phyloP scores from a whole-genome alignment of 2,888 invertebrate genomes.

The Stenichneumon culpator region DNA sequence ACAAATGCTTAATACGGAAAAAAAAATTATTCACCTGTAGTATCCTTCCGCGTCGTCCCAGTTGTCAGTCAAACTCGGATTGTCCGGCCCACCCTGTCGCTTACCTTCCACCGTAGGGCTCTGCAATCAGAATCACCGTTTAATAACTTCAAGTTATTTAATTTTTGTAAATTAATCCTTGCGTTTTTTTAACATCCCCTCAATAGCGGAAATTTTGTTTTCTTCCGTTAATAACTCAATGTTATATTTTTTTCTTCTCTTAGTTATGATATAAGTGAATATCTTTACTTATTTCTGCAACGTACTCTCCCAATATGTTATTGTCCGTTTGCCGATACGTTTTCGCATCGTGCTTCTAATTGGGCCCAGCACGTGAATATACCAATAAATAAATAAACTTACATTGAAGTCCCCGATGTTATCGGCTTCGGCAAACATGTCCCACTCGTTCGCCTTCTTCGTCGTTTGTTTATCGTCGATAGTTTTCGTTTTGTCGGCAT shows the following conservation, averaged over 20 bases:
- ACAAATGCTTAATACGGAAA: not conserved
- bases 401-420: constrained; percentile 92
- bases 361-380: not conserved
- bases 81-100: constrained; percentile 89
- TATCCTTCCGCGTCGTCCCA: constrained; percentile 99
- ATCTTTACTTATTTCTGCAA: no score
- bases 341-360: no score
- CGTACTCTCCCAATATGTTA: no score
- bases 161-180: not conserved
- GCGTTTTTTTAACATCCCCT: not conserved
- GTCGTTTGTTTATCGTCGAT: constrained; percentile 82
- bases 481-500: constrained; percentile 78
- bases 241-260: no score
- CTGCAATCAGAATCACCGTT: constrained; percentile 84
- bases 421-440: constrained; percentile 97
- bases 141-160: constrained; percentile 3
- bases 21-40: constrained; percentile 89
- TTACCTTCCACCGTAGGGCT: constrained; percentile 89
- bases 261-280: no score
- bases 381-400: constrained; percentile 78
- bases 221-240: not conserved
- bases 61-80: constrained; percentile 98
- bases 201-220: not conserved
- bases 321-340: no score
- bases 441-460: constrained; percentile 90